These are phyloP conservation scores for Cheumatopsyche charites DNA, from an alignment of 1,140 invertebrate species.

Conservation along the genomic window DNA sequence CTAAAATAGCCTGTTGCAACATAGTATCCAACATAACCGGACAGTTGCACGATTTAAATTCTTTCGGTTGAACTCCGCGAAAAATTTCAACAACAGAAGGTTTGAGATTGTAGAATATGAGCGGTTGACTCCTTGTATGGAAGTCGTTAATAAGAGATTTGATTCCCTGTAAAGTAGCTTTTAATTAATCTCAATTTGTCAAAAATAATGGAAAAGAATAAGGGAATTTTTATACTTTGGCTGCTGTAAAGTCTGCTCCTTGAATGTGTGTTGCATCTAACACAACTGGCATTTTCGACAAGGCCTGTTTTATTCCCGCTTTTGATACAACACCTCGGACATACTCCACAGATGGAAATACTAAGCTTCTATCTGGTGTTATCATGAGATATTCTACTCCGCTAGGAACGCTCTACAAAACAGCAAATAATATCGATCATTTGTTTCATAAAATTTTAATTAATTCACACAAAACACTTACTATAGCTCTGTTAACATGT, in stretches of 20 bases:
- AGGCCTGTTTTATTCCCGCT: conserved; percentile 67
- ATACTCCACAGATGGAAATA: conserved; percentile 81
- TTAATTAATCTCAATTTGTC: conserved; percentile 34
- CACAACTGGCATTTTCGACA: conserved; percentile 68
- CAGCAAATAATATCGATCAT: no score
- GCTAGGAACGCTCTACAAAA: conserved; percentile 45
- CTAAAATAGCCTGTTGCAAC: conserved; percentile 55
- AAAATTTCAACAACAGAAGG: conserved; percentile 73
- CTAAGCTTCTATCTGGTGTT: conserved; percentile 73
- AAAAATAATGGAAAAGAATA: conserved; percentile 1
- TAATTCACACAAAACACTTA: conserved; percentile 53
- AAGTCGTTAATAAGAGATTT: conserved; percentile 78
- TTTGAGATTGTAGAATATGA: conserved; percentile 78
- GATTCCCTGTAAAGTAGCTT: conserved; percentile 69
- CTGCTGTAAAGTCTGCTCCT: conserved; percentile 77
- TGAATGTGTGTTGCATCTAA: conserved; percentile 79
- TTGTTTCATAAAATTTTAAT: conserved; percentile 30
- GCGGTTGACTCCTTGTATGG: conserved; percentile 70
- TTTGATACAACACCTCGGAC: conserved; percentile 75
- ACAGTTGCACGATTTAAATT: conserved; percentile 69
- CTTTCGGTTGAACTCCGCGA: conserved; percentile 71
- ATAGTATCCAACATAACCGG: conserved; percentile 68
- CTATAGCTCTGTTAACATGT: conserved; percentile 64
- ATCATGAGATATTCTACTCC: conserved; percentile 73
- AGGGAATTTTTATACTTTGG: conserved; percentile 62